Percentiles rank a stretch among this genome's conserved stretches.
These are phyloP conservation scores for Synodontis membranacea DNA, from an alignment of 2,113 vertebrate species.

Conservation along the genomic window DNA sequence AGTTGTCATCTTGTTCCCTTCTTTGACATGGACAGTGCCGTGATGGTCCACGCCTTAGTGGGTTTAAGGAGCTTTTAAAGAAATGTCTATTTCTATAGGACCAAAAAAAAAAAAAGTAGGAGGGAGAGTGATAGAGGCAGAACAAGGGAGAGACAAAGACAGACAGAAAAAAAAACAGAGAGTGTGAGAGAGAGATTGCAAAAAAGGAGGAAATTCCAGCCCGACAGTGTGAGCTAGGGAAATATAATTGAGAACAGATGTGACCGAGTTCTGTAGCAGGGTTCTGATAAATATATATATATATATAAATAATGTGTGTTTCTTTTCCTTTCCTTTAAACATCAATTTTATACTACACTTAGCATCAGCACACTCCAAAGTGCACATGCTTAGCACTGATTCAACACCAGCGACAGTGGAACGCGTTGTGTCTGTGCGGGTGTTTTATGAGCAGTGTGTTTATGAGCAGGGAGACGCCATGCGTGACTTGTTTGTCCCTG, in stretches of 20 bases:
- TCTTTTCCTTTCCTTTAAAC: constrained; percentile 18
- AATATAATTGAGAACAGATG: constrained; percentile 79
- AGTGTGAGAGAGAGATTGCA: constrained; percentile 48
- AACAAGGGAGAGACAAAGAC: constrained; percentile 20
- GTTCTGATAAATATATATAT: constrained; percentile 43
- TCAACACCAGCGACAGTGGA: neutral
- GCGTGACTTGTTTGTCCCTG: neutral
- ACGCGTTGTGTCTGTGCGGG: neutral
- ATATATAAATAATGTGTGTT: too few relatives aligned
- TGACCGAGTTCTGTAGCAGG: constrained; percentile 56
- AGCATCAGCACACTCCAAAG: constrained; percentile 48
- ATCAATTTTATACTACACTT: neutral
- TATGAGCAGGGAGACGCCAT: neutral
- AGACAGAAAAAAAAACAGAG: constrained; percentile 44
- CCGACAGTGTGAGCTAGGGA: constrained; percentile 72
- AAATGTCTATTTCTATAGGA: neutral
- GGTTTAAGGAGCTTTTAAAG: neutral
- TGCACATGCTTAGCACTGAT: constrained; percentile 34
- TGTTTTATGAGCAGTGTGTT: neutral
- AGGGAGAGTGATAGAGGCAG: neutral
- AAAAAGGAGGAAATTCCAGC: constrained; percentile 76
- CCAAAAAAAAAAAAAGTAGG: neutral
- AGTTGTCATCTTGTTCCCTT: neutral
- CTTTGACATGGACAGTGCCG: neutral
- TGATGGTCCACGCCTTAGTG: neutral